Percentiles rank a stretch among this genome's conserved stretches.
Conservation (phyloP, 2,888 invertebrate genomes). For the Hydropsyche betteni region DNA sequence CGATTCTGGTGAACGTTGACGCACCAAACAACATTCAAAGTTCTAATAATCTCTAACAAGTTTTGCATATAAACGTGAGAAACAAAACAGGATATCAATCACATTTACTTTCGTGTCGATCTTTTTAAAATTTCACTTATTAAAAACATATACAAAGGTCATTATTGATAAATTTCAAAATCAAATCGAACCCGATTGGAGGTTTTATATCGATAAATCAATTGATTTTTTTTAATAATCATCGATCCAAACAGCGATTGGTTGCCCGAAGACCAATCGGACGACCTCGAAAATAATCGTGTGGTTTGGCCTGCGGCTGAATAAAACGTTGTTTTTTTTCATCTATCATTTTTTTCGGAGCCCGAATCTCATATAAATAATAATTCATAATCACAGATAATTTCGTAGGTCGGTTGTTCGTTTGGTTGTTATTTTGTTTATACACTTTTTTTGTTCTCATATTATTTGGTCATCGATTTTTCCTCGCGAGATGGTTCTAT, state of each 20-base stretch:
- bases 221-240: slow-evolving; percentile 8
- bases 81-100: no score
- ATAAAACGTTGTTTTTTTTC: slow-evolving; percentile 32
- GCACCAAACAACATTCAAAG: slow-evolving; percentile 1
- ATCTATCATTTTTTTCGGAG: slow-evolving; percentile 38
- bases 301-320: slow-evolving; percentile 31
- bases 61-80: no score
- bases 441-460: slow-evolving; percentile 25
- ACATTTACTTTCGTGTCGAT: no score
- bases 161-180: not conserved
- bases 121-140: no score
- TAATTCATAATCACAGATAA: slow-evolving; percentile 48
- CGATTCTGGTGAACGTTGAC: slow-evolving; percentile 30
- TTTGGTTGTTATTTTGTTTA: slow-evolving; percentile 9
- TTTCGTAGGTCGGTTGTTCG: slow-evolving; percentile 34
- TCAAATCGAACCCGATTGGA: not conserved
- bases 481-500: slow-evolving; percentile 37
- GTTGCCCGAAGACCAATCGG: slow-evolving; percentile 44
- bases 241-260: slow-evolving; percentile 47
- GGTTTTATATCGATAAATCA: slow-evolving; percentile 1
- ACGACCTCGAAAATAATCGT: slow-evolving; percentile 20
- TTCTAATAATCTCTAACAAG: no score
- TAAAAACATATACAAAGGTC: no score
- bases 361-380: slow-evolving; percentile 47
- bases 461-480: slow-evolving; percentile 38